phyloP scores from a whole-genome alignment of 1,140 invertebrate genomes.

The Melitaea cinxia region DNA sequence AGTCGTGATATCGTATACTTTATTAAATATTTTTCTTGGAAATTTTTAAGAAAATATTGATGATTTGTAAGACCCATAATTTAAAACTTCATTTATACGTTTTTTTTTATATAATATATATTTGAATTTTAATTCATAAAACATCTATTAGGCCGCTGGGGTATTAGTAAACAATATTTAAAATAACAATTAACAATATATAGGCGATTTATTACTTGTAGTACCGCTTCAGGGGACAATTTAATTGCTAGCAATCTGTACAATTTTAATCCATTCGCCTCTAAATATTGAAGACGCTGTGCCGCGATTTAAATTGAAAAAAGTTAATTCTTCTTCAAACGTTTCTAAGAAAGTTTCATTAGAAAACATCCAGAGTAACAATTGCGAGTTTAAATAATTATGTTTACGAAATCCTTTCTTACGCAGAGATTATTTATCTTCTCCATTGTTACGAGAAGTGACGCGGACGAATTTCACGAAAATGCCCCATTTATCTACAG shows the following conservation, averaged over 20 bases:
- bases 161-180: neutral
- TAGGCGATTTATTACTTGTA: constrained; percentile 3
- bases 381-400: constrained; percentile 79
- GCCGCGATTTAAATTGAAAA: constrained; percentile 64
- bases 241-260: constrained; percentile 13
- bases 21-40: neutral
- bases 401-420: constrained; percentile 79
- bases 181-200: constrained; percentile 12
- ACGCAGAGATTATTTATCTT: constrained; percentile 79
- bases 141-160: neutral
- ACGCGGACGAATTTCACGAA: constrained; percentile 78
- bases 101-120: too few relatives aligned
- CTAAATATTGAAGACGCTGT: constrained; percentile 54
- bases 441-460: constrained; percentile 76
- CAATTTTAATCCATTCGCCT: constrained; percentile 21
- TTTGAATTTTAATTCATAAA: neutral
- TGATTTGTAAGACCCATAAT: too few relatives aligned
- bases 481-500: constrained; percentile 77
- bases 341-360: constrained; percentile 64
- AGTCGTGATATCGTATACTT: constrained; percentile 5
- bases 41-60: too few relatives aligned
- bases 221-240: constrained; percentile 1
- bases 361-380: constrained; percentile 65
- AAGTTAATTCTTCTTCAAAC: constrained; percentile 50
- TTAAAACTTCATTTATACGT: too few relatives aligned